Evolutionary conservation across 2,113 vertebrate species (phyloP), one percentile per base, ranked within the genome.

Genomic region (Seriola rivoliana): DNA sequence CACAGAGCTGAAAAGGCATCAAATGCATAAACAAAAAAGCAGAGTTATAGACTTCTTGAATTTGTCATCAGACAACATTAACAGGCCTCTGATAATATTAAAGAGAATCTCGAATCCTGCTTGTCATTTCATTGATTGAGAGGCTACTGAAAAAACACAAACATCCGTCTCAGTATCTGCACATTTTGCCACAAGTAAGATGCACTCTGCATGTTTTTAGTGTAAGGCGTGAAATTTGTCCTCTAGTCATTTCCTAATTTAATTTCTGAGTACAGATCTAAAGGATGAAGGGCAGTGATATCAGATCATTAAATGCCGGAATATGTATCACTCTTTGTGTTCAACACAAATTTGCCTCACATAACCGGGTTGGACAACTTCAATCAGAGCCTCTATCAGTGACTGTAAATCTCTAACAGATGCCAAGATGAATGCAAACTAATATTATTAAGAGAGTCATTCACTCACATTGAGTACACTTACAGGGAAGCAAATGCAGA

Each of bases 291-390:
- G 75, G 29, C 54, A 71, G n/a, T 17, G 42, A 82, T 81, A 84
- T 77, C 16, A 79, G 71, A 75, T 74, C 58, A 84, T 82, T 82
- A 69, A 77, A 52, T 68, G 76, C 34, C 65, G 36, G 42, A 58
- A 81, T 77, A 62, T 60, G 67, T 42, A 81, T 64, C 46, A 60
- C 34, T 48, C 70, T 10, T 82, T 84, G 71, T 88, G 71, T 78
- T 89, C 78, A 64, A 74, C 60, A 55, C 48, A 69, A 75, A 81
- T 90, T 87, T 89, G 54, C 63, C 44, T 76, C 76, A 67, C 66
- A 71, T 80, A 86, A 87, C 16, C 0, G 13, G 57, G 82, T 82
- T 87, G 74, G 68, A 83, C 58, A 70, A 60, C 63, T 89, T 81
- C 78, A 86, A 75, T 70, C 70, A 68, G 63, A 80, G 60, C 65